Conservation (phyloP, 2,797 vertebrate genomes). For the Sternotherus odoratus region DNA sequence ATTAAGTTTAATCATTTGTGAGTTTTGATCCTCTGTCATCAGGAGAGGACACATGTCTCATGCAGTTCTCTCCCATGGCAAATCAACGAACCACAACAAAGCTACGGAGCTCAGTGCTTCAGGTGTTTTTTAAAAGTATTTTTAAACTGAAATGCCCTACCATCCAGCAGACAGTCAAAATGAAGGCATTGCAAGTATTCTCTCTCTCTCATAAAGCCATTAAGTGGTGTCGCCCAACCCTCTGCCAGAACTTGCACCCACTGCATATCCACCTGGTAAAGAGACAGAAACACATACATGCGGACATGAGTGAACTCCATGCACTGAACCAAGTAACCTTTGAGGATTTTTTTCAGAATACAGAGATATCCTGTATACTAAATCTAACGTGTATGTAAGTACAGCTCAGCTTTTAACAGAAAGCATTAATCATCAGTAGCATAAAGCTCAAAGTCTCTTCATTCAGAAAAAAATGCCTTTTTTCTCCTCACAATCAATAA, state of each 20-base stretch:
- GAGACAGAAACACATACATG: background rate
- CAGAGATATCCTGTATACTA: background rate
- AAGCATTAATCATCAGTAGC: background rate
- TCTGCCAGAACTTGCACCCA: slow-evolving; percentile 99
- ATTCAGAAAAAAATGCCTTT: background rate
- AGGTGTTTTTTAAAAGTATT: background rate
- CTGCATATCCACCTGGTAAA: slow-evolving; percentile 94
- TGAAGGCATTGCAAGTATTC: slow-evolving; percentile 98
- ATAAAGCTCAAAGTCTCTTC: background rate
- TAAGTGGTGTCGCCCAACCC: slow-evolving; percentile 98
- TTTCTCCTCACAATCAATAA: background rate
- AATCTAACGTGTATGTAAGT: background rate
- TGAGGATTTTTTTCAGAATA: background rate
- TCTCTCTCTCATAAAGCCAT: slow-evolving; percentile 97
- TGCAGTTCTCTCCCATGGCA: background rate
- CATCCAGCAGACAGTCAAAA: slow-evolving; percentile 96
- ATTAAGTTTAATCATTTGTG: background rate
- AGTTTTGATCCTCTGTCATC: background rate
- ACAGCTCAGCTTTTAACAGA: background rate
- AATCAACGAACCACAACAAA: background rate
- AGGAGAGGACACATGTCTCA: background rate
- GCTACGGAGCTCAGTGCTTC: background rate
- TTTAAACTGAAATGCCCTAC: slow-evolving; percentile 78
- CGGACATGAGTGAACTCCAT: background rate
- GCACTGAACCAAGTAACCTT: background rate